Evolutionary conservation across 2,113 vertebrate genomes (phyloP), one percentile per base, ranked within the genome.

Genomic region (Hiodon alosoides): DNA sequence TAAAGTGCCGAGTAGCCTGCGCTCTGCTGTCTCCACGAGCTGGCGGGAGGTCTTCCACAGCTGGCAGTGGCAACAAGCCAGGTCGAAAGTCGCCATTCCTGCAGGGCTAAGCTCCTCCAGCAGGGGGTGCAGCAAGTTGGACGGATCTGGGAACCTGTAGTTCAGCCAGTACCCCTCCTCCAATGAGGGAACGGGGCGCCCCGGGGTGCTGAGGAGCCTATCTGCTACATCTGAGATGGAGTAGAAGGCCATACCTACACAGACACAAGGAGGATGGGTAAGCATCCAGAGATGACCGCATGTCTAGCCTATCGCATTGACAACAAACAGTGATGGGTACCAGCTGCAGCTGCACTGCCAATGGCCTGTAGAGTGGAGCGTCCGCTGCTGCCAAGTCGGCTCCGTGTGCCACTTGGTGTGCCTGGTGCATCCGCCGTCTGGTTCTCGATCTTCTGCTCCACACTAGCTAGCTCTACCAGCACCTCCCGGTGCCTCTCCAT

Each of bases 1-100:
- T 17, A 95, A 84, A 79, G 90, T 93, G 78, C 51, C 85, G 79
- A 80, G 81, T 0, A 96, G 90, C 52, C 90, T 79, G 67, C 97
- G 92, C 81, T 99, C 97, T 0, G 97, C 94, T 0, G 94, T 95
- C 82, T 99, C 97, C 79, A 99, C 89, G 72, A 99, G 93, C 83
- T 98, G 96, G 52, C 95, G 93, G 71, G 94, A 95, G 0, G 95
- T 99, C 85, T 97, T 99, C 96, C 96, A 98, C 4, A 98, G 92
- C 78, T 83, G 94, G 80, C 97, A 96, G 81, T 94, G 96, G 77
- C 93, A 96, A 85, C 94, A 96, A 14, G 96, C 95, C n/a, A 99
- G 87, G 88, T 98, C 97, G 78, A 98, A 99, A 0, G 95, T 90
- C 0, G 94, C 96, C 96, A 99, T 95, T 73, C 94, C 93, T 0